These are phyloP conservation scores for Brachionus koreanus DNA, from an alignment of 1,140 invertebrate species.

Conservation along the genomic window DNA sequence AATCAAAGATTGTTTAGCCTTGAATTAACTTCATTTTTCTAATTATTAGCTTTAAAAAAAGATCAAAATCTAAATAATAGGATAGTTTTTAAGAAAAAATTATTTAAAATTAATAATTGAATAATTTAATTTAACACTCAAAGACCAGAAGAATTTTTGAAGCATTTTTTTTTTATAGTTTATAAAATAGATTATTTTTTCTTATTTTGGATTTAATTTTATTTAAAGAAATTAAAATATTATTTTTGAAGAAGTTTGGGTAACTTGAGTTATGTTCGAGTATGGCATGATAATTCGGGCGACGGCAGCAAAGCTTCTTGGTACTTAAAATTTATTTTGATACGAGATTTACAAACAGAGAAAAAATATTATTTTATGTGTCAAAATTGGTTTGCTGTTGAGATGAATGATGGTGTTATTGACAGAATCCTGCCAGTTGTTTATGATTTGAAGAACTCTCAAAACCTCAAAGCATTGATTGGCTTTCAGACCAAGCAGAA, in stretches of 20 bases:
- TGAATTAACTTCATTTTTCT: no score
- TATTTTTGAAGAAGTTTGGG: constrained; percentile 57
- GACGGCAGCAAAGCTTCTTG: constrained; percentile 61
- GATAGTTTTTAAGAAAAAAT: not conserved
- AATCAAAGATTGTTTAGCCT: no score
- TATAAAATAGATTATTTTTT: constrained; percentile 48
- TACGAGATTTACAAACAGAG: constrained; percentile 62
- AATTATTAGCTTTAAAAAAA: no score
- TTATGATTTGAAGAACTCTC: constrained; percentile 57
- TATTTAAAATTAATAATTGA: not conserved
- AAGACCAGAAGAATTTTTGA: constrained; percentile 53
- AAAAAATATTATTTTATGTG: constrained; percentile 61
- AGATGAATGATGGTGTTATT: constrained; percentile 62
- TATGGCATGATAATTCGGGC: constrained; percentile 65
- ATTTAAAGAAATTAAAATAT: not conserved
- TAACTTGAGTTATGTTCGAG: constrained; percentile 59
- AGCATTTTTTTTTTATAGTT: constrained; percentile 54
- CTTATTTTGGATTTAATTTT: no score
- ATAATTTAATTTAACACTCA: not conserved
- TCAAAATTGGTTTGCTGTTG: constrained; percentile 63
- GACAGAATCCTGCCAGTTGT: constrained; percentile 62
- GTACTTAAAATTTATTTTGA: constrained; percentile 61
- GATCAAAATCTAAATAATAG: no score
- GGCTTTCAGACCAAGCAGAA: constrained; percentile 58
- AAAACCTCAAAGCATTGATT: constrained; percentile 61